These are phyloP conservation scores for Plotosus lineatus DNA, from an alignment of 2,113 vertebrate genomes.

Conservation along the genomic window DNA sequence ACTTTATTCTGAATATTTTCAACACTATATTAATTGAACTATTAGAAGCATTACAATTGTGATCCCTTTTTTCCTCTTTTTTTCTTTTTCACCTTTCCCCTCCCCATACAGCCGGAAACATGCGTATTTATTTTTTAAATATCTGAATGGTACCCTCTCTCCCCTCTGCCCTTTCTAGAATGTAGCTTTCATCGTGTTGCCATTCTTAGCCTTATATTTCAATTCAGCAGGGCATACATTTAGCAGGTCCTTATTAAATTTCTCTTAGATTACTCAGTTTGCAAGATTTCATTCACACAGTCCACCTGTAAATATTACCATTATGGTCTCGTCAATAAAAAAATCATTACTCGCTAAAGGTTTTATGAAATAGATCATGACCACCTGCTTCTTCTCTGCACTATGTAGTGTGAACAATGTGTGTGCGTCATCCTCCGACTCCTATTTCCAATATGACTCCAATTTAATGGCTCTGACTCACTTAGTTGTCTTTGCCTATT, in stretches of 20 bases:
- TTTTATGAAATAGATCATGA: conserved; percentile 38
- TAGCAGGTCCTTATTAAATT: conserved; percentile 23
- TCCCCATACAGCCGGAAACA: neutral
- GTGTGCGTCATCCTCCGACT: neutral
- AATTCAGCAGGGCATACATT: conserved; percentile 26
- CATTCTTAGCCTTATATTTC: conserved; percentile 6
- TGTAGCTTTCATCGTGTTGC: conserved; percentile 19
- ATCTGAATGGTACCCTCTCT: neutral
- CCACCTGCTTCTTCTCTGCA: conserved; percentile 14
- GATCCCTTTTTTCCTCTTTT: neutral
- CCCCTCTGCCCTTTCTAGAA: neutral
- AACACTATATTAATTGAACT: neutral
- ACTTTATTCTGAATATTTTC: neutral
- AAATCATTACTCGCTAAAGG: conserved; percentile 39
- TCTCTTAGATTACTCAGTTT: conserved; percentile 32
- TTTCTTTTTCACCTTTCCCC: neutral
- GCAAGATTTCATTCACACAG: conserved; percentile 41
- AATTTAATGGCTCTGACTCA: conserved; percentile 22
- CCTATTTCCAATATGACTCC: neutral
- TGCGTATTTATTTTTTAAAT: neutral
- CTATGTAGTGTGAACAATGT: neutral
- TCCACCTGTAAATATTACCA: conserved; percentile 38
- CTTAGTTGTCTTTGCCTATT: conserved; percentile 7
- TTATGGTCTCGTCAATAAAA: conserved; percentile 38
- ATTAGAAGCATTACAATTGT: neutral